Conservation (phyloP, 2,113 vertebrate species). For the Leptobrachium leishanense region DNA sequence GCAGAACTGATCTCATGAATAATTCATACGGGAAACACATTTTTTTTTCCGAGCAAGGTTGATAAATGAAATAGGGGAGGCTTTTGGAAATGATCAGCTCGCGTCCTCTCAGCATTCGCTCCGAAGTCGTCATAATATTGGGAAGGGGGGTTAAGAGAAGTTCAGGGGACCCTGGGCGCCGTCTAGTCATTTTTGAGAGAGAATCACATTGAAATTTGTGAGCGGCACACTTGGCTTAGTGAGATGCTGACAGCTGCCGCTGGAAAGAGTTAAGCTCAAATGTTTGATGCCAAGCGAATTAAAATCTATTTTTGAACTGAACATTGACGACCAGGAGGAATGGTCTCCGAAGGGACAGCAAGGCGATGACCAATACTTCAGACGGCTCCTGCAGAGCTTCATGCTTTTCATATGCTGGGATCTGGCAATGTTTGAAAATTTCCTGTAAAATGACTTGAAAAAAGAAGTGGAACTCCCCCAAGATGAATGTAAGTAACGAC, state of each 20-base stretch:
- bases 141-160: conserved; percentile 48
- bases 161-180: conserved; percentile 50
- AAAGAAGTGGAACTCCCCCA: conserved; percentile 51
- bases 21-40: conserved; percentile 67
- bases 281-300: conserved; percentile 62
- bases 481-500: conserved; percentile 72
- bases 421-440: conserved; percentile 37
- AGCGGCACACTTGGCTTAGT: conserved; percentile 48
- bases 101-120: conserved; percentile 47
- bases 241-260: conserved; percentile 57
- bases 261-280: conserved; percentile 53
- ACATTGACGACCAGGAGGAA: conserved; percentile 59
- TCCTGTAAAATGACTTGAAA: conserved; percentile 73
- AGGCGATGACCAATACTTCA: conserved; percentile 60
- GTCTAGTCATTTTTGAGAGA: conserved; percentile 12
- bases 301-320: conserved; percentile 63
- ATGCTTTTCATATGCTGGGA: conserved; percentile 38
- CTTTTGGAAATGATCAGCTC: conserved; percentile 58
- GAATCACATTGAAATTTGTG: conserved; percentile 52
- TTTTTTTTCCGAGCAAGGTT: conserved; percentile 67
- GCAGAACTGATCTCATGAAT: conserved; percentile 69
- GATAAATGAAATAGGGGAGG: conserved; percentile 66
- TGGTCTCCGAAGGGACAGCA: conserved; percentile 55
- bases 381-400: conserved; percentile 20
- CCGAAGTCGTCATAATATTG: conserved; percentile 51